Conservation (phyloP, 2,888 invertebrate genomes). For the Camponotus fellah region DNA sequence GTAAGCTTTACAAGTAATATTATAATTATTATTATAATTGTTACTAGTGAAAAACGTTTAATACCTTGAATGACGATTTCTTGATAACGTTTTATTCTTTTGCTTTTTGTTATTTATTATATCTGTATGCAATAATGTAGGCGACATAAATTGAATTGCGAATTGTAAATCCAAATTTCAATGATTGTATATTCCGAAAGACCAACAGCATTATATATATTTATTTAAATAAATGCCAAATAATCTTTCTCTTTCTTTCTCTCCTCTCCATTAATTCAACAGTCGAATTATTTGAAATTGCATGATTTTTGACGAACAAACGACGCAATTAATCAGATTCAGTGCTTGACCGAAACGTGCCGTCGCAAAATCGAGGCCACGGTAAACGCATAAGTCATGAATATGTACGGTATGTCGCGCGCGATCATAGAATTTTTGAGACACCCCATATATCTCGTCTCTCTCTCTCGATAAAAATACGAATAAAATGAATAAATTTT, state of each 20-base stretch:
- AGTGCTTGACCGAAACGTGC: conserved; percentile 50
- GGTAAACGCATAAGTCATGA: conserved; percentile 50
- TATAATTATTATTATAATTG: conserved; percentile 1
- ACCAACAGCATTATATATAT: conserved; percentile 6
- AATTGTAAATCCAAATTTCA: conserved; percentile 36
- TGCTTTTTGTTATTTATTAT: conserved; percentile 2
- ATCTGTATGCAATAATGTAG: not conserved
- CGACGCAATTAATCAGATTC: conserved; percentile 42
- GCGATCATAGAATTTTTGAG: conserved; percentile 45
- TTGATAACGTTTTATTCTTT: not conserved
- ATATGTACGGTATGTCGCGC: conserved; percentile 39
- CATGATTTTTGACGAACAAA: conserved; percentile 52
- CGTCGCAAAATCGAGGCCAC: conserved; percentile 43
- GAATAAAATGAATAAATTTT: not conserved
- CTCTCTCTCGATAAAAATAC: too few relatives aligned
- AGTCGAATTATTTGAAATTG: conserved; percentile 25
- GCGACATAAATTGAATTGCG: conserved; percentile 19
- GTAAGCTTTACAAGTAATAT: not conserved
- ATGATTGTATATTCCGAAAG: conserved; percentile 14
- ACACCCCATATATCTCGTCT: not conserved
- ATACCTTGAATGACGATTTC: not conserved
- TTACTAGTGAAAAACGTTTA: conserved; percentile 8
- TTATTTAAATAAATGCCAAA: conserved; percentile 51
- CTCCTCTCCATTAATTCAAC: conserved; percentile 36
- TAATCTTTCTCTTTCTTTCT: conserved; percentile 3